Conservation (phyloP, 2,797 vertebrate genomes). For the Diplodus puntazzo region DNA sequence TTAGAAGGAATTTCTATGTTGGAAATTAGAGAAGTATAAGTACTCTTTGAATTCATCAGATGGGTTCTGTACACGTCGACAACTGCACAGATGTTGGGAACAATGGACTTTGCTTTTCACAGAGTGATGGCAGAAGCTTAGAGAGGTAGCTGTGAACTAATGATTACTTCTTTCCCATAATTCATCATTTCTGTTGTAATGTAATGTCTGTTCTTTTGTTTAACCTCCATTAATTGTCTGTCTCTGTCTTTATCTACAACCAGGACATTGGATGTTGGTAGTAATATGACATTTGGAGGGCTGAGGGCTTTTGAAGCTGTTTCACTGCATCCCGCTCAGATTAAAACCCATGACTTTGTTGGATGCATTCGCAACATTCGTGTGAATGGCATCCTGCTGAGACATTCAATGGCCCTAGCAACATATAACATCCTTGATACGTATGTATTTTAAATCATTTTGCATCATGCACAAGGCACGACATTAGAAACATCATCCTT, state of each 20-base stretch:
- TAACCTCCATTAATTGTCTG: background rate
- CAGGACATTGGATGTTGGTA: slow-evolving; percentile 84
- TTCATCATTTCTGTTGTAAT: background rate
- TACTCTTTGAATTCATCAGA: slow-evolving; percentile 69
- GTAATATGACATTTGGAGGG: slow-evolving; percentile 83
- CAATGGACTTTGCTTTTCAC: slow-evolving; percentile 80
- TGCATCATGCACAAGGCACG: background rate
- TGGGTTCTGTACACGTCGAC: slow-evolving; percentile 84
- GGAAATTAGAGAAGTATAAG: background rate
- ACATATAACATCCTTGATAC: slow-evolving; percentile 78
- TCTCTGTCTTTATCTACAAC: slow-evolving; percentile 10
- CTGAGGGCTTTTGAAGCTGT: slow-evolving; percentile 78
- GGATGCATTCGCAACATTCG: slow-evolving; percentile 84
- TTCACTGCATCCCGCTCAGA: slow-evolving; percentile 73
- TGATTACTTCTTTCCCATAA: background rate
- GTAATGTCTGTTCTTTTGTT: background rate
- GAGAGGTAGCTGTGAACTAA: slow-evolving; percentile 73
- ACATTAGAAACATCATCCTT: too few relatives aligned
- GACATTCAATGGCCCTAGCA: slow-evolving; percentile 73
- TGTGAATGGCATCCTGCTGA: slow-evolving; percentile 80
- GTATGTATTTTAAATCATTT: slow-evolving; percentile 54
- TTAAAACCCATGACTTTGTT: slow-evolving; percentile 85
- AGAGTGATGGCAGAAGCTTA: slow-evolving; percentile 69
- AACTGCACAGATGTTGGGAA: slow-evolving; percentile 79
- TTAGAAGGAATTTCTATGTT: background rate